Conservation (phyloP, 2,888 invertebrate species). For the Cephus rjabovi region DNA sequence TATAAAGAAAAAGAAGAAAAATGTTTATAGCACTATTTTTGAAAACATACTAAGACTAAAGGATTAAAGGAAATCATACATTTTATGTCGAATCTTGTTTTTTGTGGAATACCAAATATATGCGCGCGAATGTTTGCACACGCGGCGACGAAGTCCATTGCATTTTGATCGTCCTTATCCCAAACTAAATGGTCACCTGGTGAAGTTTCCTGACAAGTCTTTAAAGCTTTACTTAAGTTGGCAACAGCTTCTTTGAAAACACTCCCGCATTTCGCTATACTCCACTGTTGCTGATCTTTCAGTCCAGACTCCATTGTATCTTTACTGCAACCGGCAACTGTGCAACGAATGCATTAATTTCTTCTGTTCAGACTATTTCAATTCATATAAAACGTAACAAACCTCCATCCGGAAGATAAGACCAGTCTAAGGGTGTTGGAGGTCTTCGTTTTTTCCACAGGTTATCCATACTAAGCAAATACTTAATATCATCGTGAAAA, state of each 20-base stretch:
- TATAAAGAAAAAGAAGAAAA: constrained; percentile 26
- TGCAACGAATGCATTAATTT: constrained; percentile 8
- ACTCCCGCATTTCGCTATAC: constrained; percentile 78
- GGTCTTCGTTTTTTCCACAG: constrained; percentile 93
- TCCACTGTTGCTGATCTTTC: constrained; percentile 84
- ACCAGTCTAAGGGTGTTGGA: constrained; percentile 84
- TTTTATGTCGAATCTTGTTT: constrained; percentile 94
- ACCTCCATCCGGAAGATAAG: constrained; percentile 69
- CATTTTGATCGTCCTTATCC: constrained; percentile 96
- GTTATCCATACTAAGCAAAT: constrained; percentile 93
- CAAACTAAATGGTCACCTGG: constrained; percentile 84
- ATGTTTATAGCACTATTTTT: constrained; percentile 6
- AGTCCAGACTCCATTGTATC: constrained; percentile 69
- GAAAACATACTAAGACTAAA: background rate
- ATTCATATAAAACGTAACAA: constrained; percentile 11
- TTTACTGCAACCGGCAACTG: constrained; percentile 69
- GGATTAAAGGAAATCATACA: constrained; percentile 71
- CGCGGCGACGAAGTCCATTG: constrained; percentile 96
- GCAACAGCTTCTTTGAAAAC: constrained; percentile 79
- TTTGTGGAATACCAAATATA: constrained; percentile 88
- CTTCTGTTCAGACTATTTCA: background rate
- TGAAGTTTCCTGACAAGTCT: constrained; percentile 65
- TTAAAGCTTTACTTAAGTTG: constrained; percentile 73
- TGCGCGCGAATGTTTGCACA: constrained; percentile 93
- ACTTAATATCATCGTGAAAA: constrained; percentile 94